Evolutionary conservation across 2,888 invertebrate species (phyloP), one percentile per base, ranked within the genome.

Genomic region (Neoitamus cyanurus): DNA sequence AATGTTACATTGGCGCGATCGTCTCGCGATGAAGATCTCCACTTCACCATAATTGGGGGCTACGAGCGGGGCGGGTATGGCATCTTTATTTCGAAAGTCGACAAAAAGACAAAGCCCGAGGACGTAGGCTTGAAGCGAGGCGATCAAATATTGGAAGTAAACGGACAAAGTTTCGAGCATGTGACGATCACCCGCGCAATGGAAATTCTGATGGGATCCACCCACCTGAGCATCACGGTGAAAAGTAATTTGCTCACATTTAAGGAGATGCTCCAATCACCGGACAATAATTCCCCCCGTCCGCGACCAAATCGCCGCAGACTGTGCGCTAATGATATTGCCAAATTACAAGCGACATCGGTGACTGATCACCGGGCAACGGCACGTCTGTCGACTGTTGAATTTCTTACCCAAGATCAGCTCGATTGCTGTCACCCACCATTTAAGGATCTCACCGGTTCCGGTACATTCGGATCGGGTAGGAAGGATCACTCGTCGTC

Each of bases 131-230:
- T 99, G 78, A 98, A 99, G 91, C 94, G 98, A 83, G 99, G 99
- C 58, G 99, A 99, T 92, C 99, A 99, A 93, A 97, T 99, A 86
- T 93, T 99, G 87, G 98, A 99, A 92, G 98, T 99, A 0, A 99
- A 99, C 91, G 98, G 98, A 34, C 97, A 98, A 90, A 98, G 97
- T 89, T 98, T 99, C 91, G 96, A 97, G 89, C 97, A 97, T 92
- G 97, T 99, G 75, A 96, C 96, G 88, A 96, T 97, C 90, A 95
- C 96, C 73, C 95, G 96, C 89, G 99, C 99, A 9, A 93, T 98
- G 91, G 99, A 99, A 92, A 95, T 99, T 86, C 94, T 99, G 15
- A 94, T 96, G 87, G 96, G 97, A 85, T 97, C 98, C 77, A 99
- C 99, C 77, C 99, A 99, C 92, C 93, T 99, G 86, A 97, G 97